phyloP scores from a whole-genome alignment of 2,888 invertebrate species.

The Ennomos fuscantarius region DNA sequence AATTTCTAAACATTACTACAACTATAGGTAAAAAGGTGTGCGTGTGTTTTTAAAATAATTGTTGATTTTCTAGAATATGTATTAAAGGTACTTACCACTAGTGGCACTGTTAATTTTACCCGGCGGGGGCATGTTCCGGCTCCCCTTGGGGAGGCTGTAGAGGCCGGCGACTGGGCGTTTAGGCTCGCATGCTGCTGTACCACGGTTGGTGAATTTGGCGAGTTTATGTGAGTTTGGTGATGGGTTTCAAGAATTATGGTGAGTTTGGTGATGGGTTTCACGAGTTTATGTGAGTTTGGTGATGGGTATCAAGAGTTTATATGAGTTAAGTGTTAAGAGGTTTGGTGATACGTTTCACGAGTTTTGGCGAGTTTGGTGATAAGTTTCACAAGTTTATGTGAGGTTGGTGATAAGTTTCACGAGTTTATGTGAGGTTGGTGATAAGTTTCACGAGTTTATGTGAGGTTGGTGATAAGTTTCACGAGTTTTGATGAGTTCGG shows the following conservation, averaged over 20 bases:
- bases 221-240: conserved; percentile 10
- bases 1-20: too few relatives aligned
- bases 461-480: background rate
- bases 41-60: too few relatives aligned
- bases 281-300: background rate
- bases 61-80: too few relatives aligned
- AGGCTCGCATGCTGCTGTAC: conserved; percentile 65
- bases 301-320: background rate
- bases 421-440: background rate
- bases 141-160: conserved; percentile 69
- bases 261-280: conserved; percentile 1
- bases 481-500: background rate
- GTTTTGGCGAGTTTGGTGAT: conserved; percentile 6
- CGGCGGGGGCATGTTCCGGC: conserved; percentile 74
- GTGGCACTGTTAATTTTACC: conserved; percentile 62
- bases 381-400: conserved; percentile 5
- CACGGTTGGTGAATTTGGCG: conserved; percentile 16
- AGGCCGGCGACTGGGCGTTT: conserved; percentile 68
- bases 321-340: background rate
- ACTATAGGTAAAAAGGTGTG: too few relatives aligned
- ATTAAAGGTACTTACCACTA: conserved; percentile 59
- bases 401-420: conserved; percentile 7
- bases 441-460: background rate
- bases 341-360: background rate
- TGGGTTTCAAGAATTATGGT: conserved; percentile 1